Conservation (phyloP, 2,797 vertebrate genomes). For the Jordanella pulchra region DNA sequence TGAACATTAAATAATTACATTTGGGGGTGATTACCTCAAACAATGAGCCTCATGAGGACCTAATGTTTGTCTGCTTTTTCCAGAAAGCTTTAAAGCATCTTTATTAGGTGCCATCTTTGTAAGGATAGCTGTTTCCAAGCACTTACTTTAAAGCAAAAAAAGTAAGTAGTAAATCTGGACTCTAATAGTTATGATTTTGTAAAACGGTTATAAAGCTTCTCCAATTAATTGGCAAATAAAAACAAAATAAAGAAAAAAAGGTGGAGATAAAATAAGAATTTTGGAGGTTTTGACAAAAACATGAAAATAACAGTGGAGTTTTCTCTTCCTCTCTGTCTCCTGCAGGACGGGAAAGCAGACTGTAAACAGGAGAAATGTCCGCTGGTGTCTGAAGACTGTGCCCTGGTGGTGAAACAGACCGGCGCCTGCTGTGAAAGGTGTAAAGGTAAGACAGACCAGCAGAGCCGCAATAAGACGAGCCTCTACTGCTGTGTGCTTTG, state of each 20-base stretch:
- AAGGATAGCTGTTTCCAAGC: not conserved
- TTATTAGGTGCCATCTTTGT: not conserved
- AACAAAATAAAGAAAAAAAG: not conserved
- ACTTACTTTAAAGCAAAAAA: not conserved
- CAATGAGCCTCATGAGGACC: not conserved
- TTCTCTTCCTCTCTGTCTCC: not conserved
- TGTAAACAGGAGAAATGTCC: slow-evolving; percentile 97
- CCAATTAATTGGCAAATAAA: not conserved
- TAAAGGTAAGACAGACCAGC: slow-evolving; percentile 84
- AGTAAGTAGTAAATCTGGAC: not conserved
- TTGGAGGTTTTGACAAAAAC: not conserved
- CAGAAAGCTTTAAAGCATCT: not conserved
- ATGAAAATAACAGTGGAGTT: not conserved
- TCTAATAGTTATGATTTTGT: not conserved
- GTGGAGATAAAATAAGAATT: not conserved
- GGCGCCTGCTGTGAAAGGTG: slow-evolving; percentile 95
- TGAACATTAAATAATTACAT: not conserved
- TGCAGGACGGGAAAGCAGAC: slow-evolving; percentile 92
- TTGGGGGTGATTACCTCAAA: slow-evolving; percentile 1
- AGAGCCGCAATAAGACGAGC: not conserved
- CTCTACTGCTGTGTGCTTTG: not conserved
- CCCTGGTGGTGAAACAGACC: slow-evolving; percentile 93
- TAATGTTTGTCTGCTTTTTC: not conserved
- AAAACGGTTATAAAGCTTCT: not conserved
- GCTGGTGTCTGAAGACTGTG: slow-evolving; percentile 88